These are phyloP conservation scores for Serrognathus titanus DNA, from an alignment of 2,888 invertebrate genomes.

Conservation along the genomic window DNA sequence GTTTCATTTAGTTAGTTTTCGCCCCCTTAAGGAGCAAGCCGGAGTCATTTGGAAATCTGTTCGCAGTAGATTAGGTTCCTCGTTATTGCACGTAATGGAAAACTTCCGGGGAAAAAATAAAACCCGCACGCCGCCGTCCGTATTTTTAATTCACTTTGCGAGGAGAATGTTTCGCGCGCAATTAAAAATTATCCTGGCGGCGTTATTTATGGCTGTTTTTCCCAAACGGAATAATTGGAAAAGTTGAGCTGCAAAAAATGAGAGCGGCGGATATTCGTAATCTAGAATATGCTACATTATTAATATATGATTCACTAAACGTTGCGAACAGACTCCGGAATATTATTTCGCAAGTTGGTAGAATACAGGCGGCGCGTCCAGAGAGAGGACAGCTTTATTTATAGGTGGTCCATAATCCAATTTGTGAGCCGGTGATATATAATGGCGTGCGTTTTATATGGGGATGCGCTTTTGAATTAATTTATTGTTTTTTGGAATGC, in stretches of 20 bases:
- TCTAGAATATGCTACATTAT: background rate
- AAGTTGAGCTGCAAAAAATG: background rate
- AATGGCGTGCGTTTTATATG: constrained; percentile 13
- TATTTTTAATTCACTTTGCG: too few relatives aligned
- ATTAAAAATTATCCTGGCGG: background rate
- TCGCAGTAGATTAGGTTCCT: constrained; percentile 4
- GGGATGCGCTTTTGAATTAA: constrained; percentile 11
- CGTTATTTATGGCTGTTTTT: constrained; percentile 1
- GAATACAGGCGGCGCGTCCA: background rate
- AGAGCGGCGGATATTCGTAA: background rate
- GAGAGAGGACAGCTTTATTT: constrained; percentile 9
- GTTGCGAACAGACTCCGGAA: background rate
- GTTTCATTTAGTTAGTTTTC: constrained; percentile 18
- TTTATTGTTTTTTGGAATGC: constrained; percentile 12
- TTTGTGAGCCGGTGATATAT: constrained; percentile 16
- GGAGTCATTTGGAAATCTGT: background rate
- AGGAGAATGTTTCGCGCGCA: too few relatives aligned
- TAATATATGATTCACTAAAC: constrained; percentile 4
- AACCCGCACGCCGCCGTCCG: too few relatives aligned
- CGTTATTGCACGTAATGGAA: constrained; percentile 8
- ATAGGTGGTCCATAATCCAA: constrained; percentile 18
- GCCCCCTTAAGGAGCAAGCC: background rate
- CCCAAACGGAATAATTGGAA: background rate
- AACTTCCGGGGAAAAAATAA: too few relatives aligned
- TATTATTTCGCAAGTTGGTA: constrained; percentile 2